A percentile compares a stretch with the other conserved stretches of the same genome.
Evolutionary conservation across 92 coral and sea anemone species (phyloP).

Genomic region (Palythoa grandis): DNA sequence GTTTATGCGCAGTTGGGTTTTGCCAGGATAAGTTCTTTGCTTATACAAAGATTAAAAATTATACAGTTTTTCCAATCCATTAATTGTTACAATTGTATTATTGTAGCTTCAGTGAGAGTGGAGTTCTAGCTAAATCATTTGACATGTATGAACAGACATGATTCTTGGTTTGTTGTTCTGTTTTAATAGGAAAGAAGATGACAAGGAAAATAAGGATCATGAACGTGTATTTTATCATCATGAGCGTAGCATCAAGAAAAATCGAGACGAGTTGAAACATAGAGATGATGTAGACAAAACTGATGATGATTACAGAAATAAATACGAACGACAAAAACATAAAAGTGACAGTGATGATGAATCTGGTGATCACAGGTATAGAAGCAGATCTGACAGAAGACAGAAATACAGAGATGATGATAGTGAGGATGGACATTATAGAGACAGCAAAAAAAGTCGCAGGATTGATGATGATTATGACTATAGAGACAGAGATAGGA

Average conservation of each 20-base stretch:
- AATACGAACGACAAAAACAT: slow-evolving; percentile 1
- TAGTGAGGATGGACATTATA: slow-evolving; percentile 16
- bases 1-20: too few relatives aligned
- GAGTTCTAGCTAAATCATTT: too few relatives aligned
- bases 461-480: not conserved
- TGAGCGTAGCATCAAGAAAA: not conserved
- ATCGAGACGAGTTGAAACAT: not conserved
- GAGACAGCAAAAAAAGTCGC: slow-evolving; percentile 6
- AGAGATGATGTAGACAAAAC: slow-evolving; percentile 54
- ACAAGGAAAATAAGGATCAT: slow-evolving; percentile 21
- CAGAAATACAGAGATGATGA: slow-evolving; percentile 39
- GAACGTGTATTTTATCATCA: not conserved
- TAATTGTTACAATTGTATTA: too few relatives aligned
- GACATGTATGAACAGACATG: too few relatives aligned
- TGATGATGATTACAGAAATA: slow-evolving; percentile 32
- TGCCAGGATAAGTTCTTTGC: too few relatives aligned
- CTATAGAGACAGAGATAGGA: slow-evolving; percentile 39
- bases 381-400: slow-evolving; percentile 36
- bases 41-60: too few relatives aligned
- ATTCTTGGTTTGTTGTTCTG: not conserved
- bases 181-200: slow-evolving; percentile 24
- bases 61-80: too few relatives aligned
- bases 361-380: slow-evolving; percentile 38
- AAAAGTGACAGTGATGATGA: slow-evolving; percentile 59
- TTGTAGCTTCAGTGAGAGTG: too few relatives aligned